These are phyloP conservation scores for Brachionus rotundiformis DNA, from an alignment of 1,140 invertebrate species.

Conservation along the genomic window DNA sequence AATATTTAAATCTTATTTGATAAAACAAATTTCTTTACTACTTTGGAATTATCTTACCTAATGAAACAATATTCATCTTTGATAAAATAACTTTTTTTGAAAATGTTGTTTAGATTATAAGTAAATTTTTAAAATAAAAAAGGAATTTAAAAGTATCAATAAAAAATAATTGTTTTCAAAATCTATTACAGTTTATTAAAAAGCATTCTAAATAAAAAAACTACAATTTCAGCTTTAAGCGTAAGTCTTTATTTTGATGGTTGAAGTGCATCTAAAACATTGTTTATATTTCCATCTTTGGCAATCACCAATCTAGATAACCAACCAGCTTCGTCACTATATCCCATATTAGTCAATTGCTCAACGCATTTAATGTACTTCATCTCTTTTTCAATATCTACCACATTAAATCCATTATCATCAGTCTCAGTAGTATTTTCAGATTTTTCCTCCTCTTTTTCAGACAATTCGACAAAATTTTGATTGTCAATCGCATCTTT, in stretches of 20 bases:
- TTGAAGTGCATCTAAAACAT: constrained; percentile 26
- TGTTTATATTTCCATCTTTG: constrained; percentile 41
- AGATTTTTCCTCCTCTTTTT: neutral
- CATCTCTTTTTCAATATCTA: constrained; percentile 43
- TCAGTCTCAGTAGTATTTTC: neutral
- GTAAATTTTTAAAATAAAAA: too few relatives aligned
- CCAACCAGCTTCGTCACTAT: constrained; percentile 13
- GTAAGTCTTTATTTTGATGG: constrained; percentile 27
- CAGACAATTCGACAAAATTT: neutral
- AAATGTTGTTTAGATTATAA: too few relatives aligned
- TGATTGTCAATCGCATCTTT: constrained; percentile 27
- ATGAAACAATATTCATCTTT: too few relatives aligned
- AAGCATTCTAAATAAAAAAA: neutral
- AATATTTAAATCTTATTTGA: too few relatives aligned
- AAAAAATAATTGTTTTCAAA: neutral
- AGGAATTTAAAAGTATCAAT: too few relatives aligned
- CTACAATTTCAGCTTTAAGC: neutral
- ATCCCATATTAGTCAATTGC: constrained; percentile 37
- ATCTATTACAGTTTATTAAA: neutral
- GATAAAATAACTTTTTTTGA: too few relatives aligned
- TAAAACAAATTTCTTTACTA: too few relatives aligned
- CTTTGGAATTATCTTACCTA: too few relatives aligned
- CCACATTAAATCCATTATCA: constrained; percentile 31
- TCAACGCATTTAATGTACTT: constrained; percentile 31
- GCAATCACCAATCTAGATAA: constrained; percentile 28